phyloP scores from a whole-genome alignment of 2,113 vertebrate genomes.

The Copsychus sechellarum region DNA sequence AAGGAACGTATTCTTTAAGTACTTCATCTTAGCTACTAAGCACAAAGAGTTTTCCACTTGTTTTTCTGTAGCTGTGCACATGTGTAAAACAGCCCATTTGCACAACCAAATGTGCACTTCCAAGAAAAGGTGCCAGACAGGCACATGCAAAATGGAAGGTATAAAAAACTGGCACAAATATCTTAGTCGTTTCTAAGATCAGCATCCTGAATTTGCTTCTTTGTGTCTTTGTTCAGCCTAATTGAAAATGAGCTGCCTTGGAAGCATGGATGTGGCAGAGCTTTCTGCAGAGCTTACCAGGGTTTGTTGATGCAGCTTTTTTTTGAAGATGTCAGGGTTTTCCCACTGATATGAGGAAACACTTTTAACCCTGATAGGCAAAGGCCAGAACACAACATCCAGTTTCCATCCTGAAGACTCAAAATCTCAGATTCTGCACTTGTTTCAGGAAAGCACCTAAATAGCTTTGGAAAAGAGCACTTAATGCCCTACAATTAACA shows the following conservation, averaged over 20 bases:
- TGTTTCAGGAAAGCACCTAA: neutral
- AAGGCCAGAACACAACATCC: neutral
- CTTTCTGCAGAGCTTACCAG: neutral
- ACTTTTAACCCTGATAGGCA: neutral
- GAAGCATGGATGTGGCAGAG: neutral
- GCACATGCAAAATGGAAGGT: neutral
- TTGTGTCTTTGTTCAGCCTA: neutral
- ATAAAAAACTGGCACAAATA: neutral
- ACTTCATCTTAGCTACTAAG: neutral
- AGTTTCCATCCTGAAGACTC: neutral
- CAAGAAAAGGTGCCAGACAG: neutral
- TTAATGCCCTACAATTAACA: neutral
- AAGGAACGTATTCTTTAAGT: constrained; percentile 10
- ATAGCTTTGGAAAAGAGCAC: neutral
- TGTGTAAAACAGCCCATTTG: neutral
- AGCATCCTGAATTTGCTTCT: neutral
- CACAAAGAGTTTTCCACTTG: neutral
- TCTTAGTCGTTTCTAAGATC: neutral
- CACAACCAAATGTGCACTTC: neutral
- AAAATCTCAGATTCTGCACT: neutral
- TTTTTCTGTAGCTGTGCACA: neutral
- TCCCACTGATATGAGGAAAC: neutral
- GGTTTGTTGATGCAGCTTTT: neutral
- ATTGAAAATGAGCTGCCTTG: neutral
- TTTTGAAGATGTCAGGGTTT: neutral